phyloP scores from a whole-genome alignment of 2,888 invertebrate genomes.

The Dascillus cervinus region DNA sequence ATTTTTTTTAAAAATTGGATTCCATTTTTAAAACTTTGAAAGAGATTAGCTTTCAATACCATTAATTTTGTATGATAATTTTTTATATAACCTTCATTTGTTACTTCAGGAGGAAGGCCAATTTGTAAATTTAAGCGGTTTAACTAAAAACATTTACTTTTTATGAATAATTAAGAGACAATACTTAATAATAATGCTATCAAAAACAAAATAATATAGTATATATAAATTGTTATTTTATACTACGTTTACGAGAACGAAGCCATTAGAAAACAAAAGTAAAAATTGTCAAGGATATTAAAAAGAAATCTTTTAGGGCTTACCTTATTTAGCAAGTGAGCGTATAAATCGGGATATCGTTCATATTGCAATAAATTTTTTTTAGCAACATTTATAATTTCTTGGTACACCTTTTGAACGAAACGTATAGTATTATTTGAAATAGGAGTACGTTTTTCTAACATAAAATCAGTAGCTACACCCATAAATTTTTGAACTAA shows the following conservation, averaged over 20 bases:
- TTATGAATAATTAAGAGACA: too few species aligned
- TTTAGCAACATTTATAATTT: slow-evolving; percentile 23
- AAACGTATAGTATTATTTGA: slow-evolving; percentile 20
- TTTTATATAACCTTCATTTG: slow-evolving; percentile 35
- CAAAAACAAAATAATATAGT: too few species aligned
- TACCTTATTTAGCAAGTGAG: slow-evolving; percentile 40
- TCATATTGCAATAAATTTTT: slow-evolving; percentile 23
- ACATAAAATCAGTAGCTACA: slow-evolving; percentile 41
- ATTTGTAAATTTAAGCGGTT: slow-evolving; percentile 46
- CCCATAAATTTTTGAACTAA: slow-evolving; percentile 44
- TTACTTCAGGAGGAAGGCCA: slow-evolving; percentile 39
- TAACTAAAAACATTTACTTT: slow-evolving; percentile 19
- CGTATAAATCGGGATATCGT: slow-evolving; percentile 23
- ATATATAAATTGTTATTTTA: too few species aligned
- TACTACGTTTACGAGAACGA: slow-evolving; percentile 1
- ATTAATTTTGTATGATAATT: slow-evolving; percentile 39
- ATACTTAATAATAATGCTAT: too few species aligned
- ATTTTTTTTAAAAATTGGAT: slow-evolving; percentile 40
- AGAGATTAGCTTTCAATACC: slow-evolving; percentile 46
- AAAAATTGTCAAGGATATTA: too few species aligned
- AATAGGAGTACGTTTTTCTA: slow-evolving; percentile 34
- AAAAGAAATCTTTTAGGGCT: too few species aligned
- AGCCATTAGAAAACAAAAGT: background rate
- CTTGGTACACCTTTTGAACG: slow-evolving; percentile 27
- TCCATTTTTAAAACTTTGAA: slow-evolving; percentile 45